A percentile compares a stretch with the other conserved stretches of the same genome.
phyloP scores from a whole-genome alignment of 1,140 invertebrate genomes.

The Pygmarrhopalites habei region DNA sequence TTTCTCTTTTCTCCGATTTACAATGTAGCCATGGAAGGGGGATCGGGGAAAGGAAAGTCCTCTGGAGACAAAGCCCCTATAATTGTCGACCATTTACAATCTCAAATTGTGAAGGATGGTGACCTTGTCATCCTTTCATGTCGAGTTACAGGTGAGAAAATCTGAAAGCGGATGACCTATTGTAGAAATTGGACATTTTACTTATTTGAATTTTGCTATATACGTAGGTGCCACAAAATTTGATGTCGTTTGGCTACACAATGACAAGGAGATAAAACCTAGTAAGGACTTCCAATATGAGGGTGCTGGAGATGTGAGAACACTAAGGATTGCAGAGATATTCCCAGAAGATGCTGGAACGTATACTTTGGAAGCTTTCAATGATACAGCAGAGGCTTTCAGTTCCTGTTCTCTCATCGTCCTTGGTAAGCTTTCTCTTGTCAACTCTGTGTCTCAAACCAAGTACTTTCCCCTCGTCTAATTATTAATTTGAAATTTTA shows the following conservation, averaged over 20 bases:
- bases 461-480: constrained; percentile 1
- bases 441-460: no score
- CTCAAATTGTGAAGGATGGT: constrained; percentile 74
- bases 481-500: no score
- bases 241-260: constrained; percentile 90
- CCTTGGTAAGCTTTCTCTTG: constrained; percentile 50
- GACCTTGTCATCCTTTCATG: constrained; percentile 75
- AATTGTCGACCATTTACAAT: constrained; percentile 74
- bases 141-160: constrained; percentile 65
- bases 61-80: constrained; percentile 64
- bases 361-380: constrained; percentile 94
- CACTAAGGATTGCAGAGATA: constrained; percentile 83
- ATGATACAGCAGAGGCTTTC: constrained; percentile 87
- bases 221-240: constrained; percentile 69
- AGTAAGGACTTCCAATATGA: constrained; percentile 93
- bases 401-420: constrained; percentile 81
- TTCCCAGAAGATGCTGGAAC: constrained; percentile 89
- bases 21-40: constrained; percentile 52
- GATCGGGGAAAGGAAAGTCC: constrained; percentile 41
- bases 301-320: constrained; percentile 81
- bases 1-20: no score
- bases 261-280: constrained; percentile 92
- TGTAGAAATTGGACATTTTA: no score
- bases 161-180: no score
- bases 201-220: no score